Conservation (phyloP, 1,140 invertebrate genomes). For the Cyrtorhinus lividipennis region DNA sequence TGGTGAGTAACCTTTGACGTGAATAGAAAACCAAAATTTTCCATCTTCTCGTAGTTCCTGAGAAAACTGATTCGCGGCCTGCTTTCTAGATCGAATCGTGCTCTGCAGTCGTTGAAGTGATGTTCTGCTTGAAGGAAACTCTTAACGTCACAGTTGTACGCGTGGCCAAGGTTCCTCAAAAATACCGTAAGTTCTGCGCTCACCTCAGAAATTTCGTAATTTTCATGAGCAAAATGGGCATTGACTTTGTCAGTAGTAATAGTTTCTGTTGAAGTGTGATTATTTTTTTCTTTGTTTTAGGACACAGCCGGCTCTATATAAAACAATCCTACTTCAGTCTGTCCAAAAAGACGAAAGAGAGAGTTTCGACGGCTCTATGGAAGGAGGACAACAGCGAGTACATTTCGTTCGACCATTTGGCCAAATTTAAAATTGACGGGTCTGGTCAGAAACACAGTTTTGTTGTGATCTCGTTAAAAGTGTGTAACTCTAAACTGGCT, state of each 20-base stretch:
- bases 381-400: not conserved
- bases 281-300: conserved; percentile 13
- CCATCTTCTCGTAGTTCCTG: too few species aligned
- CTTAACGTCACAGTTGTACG: not conserved
- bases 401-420: conserved; percentile 2
- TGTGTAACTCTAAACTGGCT: not conserved
- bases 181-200: not conserved
- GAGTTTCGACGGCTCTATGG: not conserved
- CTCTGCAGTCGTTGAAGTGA: conserved; percentile 1
- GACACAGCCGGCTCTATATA: conserved; percentile 10
- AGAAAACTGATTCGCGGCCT: too few species aligned
- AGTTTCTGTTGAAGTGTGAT: not conserved
- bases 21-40: too few species aligned
- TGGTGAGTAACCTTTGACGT: not conserved
- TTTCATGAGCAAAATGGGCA: not conserved
- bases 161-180: not conserved
- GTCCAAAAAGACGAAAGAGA: conserved; percentile 20
- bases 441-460: conserved; percentile 9
- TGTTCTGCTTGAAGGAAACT: not conserved
- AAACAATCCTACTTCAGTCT: conserved; percentile 13
- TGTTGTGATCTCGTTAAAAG: conserved; percentile 12
- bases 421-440: conserved; percentile 14
- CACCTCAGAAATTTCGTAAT: too few species aligned
- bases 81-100: conserved; percentile 2
- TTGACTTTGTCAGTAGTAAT: not conserved